These are phyloP conservation scores for Pseudomyrmex dendroicus DNA, from an alignment of 1,140 invertebrate genomes.

Conservation along the genomic window DNA sequence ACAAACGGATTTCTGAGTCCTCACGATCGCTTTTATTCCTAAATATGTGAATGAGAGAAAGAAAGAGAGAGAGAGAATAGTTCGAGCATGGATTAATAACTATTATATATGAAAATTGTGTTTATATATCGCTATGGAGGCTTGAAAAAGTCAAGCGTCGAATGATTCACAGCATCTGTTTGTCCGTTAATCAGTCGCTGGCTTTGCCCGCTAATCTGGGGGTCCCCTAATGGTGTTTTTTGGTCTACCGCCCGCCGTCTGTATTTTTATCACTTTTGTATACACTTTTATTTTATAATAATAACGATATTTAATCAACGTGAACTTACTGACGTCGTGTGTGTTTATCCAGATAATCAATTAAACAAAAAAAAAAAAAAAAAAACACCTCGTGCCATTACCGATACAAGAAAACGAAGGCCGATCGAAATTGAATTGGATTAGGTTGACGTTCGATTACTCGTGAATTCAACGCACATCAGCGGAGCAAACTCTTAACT, in stretches of 20 bases:
- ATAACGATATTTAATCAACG: no score
- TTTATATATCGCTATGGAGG: constrained; percentile 60
- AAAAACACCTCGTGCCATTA: no score
- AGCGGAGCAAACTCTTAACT: no score
- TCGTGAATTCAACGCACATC: no score
- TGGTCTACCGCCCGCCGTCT: constrained; percentile 30
- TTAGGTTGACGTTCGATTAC: no score
- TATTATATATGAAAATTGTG: constrained; percentile 37
- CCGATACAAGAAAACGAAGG: no score
- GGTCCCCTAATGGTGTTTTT: constrained; percentile 33
- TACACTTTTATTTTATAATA: background rate
- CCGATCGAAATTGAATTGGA: no score
- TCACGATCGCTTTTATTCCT: constrained; percentile 60
- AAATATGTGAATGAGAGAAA: constrained; percentile 54
- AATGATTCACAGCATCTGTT: constrained; percentile 68
- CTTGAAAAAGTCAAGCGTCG: constrained; percentile 73
- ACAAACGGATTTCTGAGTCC: constrained; percentile 66
- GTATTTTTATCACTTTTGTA: background rate
- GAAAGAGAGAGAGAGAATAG: constrained; percentile 46
- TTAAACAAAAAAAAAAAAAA: no score
- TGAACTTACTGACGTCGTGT: no score
- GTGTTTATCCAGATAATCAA: no score
- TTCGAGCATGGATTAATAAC: constrained; percentile 73
- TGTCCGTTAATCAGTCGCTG: constrained; percentile 67
- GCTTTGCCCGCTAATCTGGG: constrained; percentile 41